Evolutionary conservation across 1,140 invertebrate species (phyloP).

Genomic region (Drosophila azteca): DNA sequence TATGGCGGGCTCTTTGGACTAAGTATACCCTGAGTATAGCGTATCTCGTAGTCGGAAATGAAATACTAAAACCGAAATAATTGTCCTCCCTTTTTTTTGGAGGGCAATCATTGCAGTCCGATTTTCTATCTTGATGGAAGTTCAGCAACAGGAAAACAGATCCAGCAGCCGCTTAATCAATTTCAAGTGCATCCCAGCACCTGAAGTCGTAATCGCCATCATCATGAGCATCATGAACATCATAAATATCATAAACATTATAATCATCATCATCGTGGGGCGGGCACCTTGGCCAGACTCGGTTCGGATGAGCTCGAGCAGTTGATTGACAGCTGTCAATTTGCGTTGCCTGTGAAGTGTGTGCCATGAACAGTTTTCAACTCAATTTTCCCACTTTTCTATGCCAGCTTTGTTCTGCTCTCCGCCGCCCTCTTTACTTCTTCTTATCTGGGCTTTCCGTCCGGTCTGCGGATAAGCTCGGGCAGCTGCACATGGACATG

Average conservation of each 20-base stretch:
- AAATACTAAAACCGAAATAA: not conserved
- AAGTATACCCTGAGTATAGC: too few relatives aligned
- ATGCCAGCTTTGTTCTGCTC: not conserved
- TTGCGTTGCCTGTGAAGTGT: constrained; percentile 55
- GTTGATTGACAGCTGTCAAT: constrained; percentile 78
- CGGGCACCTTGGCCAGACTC: constrained; percentile 20
- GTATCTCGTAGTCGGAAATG: not conserved
- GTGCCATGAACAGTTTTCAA: constrained; percentile 51
- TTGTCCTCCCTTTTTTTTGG: not conserved
- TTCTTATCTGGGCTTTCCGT: constrained; percentile 6
- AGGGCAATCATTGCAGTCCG: not conserved
- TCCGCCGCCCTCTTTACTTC: not conserved
- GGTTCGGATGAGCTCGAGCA: not conserved
- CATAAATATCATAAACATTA: not conserved
- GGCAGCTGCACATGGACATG: constrained; percentile 34
- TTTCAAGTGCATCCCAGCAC: constrained; percentile 60
- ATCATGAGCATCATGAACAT: constrained; percentile 2
- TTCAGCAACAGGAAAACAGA: not conserved
- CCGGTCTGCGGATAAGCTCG: constrained; percentile 36
- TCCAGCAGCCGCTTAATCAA: constrained; percentile 53
- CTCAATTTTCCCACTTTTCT: constrained; percentile 35
- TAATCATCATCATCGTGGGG: not conserved
- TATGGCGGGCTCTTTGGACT: too few relatives aligned
- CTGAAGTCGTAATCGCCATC: constrained; percentile 13
- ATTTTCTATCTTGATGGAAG: constrained; percentile 14